Percentiles rank a stretch among this genome's conserved stretches.
Conservation (phyloP, 2,888 invertebrate species). For the Podabrus alpinus region DNA sequence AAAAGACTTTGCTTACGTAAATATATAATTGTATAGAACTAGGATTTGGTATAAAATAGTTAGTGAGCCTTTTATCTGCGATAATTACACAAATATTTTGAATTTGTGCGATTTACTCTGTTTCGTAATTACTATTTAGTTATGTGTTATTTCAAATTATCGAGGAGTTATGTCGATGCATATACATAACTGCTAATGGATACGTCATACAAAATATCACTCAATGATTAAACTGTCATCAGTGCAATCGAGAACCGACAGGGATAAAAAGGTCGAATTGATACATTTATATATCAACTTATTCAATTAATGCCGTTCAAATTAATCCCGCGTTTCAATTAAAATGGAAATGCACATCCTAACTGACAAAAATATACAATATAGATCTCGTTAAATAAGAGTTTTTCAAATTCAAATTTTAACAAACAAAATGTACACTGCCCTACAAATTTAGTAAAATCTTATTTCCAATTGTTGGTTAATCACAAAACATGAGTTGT, state of each 20-base stretch:
- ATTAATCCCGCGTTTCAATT: conserved; percentile 29
- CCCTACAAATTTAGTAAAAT: background rate
- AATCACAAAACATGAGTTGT: conserved; percentile 6
- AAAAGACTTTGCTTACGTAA: background rate
- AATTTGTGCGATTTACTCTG: background rate
- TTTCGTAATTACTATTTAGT: background rate
- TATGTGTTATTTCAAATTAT: conserved; percentile 34
- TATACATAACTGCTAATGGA: conserved; percentile 37
- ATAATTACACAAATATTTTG: background rate
- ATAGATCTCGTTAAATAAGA: background rate
- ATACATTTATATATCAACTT: conserved; percentile 26
- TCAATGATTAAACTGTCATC: conserved; percentile 40
- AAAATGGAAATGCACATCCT: conserved; percentile 28
- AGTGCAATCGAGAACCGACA: conserved; percentile 25
- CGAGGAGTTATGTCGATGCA: conserved; percentile 30
- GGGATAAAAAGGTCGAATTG: conserved; percentile 21
- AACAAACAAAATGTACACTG: conserved; percentile 1
- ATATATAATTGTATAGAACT: background rate
- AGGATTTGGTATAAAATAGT: background rate
- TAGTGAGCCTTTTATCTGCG: background rate
- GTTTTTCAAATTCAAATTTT: background rate
- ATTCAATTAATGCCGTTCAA: conserved; percentile 26
- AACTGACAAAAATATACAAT: conserved; percentile 14
- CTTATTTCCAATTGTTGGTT: conserved; percentile 9
- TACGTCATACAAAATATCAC: conserved; percentile 39